Conservation (phyloP, 2,888 invertebrate species). For the Ormyrus labotus region DNA sequence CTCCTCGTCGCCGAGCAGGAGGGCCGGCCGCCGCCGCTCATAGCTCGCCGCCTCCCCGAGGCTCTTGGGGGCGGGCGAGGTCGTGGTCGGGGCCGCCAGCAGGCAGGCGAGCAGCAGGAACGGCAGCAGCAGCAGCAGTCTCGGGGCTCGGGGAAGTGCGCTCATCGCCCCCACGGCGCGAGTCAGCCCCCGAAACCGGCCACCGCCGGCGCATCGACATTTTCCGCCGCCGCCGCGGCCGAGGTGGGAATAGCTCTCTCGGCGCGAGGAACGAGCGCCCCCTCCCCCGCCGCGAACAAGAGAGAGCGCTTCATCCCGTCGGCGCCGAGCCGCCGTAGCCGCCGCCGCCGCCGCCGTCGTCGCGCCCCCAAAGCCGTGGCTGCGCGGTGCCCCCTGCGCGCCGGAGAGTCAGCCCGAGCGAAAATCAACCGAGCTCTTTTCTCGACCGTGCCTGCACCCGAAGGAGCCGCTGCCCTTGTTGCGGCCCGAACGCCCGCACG, state of each 20-base stretch:
- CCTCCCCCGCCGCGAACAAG: conserved; percentile 28
- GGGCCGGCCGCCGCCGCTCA: conserved; percentile 10
- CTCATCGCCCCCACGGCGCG: conserved; percentile 76
- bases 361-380: background rate
- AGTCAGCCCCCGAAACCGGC: conserved; percentile 75
- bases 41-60: conserved; percentile 8
- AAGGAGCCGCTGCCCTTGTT: too few species aligned
- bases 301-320: background rate
- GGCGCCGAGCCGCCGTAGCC: conserved; percentile 16
- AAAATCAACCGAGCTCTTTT: too few species aligned
- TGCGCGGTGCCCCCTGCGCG: conserved; percentile 61
- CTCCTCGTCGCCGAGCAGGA: conserved; percentile 46
- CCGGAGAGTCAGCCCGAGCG: background rate
- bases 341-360: background rate
- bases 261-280: conserved; percentile 11
- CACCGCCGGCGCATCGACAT: conserved; percentile 75
- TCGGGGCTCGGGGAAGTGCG: conserved; percentile 71
- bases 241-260: conserved; percentile 18
- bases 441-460: too few species aligned
- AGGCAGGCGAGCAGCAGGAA: background rate
- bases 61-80: conserved; percentile 43
- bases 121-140: too few species aligned
- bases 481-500: too few species aligned
- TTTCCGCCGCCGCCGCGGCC: conserved; percentile 60
- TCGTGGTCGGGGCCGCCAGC: conserved; percentile 8